Conservation (phyloP, 2,888 invertebrate genomes). For the Ecliptopera silaceata region DNA sequence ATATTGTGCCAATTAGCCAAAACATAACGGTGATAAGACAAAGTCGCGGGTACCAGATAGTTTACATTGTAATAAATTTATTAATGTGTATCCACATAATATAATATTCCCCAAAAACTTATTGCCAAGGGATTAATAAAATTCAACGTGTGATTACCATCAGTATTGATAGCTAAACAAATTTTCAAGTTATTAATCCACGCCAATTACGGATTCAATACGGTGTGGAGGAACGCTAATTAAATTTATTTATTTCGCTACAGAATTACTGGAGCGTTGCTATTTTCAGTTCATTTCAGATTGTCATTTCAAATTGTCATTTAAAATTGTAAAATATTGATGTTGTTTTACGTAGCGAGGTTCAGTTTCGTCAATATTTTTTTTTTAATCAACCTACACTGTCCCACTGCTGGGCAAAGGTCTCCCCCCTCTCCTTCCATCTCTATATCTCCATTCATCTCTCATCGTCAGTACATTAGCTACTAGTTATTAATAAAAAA, state of each 20-base stretch:
- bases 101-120: slow-evolving; percentile 28
- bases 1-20: too few species aligned
- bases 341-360: not conserved
- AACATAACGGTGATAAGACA: too few species aligned
- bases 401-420: too few species aligned
- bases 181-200: slow-evolving; percentile 19
- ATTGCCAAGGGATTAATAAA: slow-evolving; percentile 35
- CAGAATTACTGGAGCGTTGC: slow-evolving; percentile 3
- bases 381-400: too few species aligned
- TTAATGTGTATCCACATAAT: too few species aligned
- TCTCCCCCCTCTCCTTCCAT: too few species aligned
- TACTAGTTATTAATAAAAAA: too few species aligned
- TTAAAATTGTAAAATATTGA: not conserved
- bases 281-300: slow-evolving; percentile 11
- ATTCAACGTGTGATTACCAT: slow-evolving; percentile 30
- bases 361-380: too few species aligned
- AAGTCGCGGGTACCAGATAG: too few species aligned
- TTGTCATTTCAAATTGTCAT: not conserved
- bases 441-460: too few species aligned
- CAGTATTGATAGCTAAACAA: slow-evolving; percentile 23
- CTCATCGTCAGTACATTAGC: too few species aligned
- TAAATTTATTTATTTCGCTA: not conserved
- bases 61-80: too few species aligned
- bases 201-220: slow-evolving; percentile 17
- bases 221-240: slow-evolving; percentile 14